Conservation (phyloP, 1,140 invertebrate species). For the Macrostomum lignano region DNA sequence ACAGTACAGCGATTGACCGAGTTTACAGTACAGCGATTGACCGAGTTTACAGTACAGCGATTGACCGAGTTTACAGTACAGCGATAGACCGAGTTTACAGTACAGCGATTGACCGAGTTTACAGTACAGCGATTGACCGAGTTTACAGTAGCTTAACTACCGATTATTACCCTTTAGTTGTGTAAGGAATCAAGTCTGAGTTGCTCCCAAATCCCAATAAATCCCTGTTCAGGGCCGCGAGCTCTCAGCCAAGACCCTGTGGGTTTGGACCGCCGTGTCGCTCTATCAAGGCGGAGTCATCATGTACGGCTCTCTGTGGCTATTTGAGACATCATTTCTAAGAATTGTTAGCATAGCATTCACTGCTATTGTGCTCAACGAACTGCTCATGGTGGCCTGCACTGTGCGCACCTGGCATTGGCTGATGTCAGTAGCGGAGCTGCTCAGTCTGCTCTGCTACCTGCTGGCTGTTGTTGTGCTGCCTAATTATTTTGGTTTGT, state of each 20-base stretch:
- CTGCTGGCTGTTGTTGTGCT: slow-evolving; percentile 54
- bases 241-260: slow-evolving; percentile 73
- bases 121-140: too few species aligned
- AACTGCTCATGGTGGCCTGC: slow-evolving; percentile 89
- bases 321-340: slow-evolving; percentile 88
- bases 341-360: slow-evolving; percentile 97
- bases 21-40: too few species aligned
- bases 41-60: too few species aligned
- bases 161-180: too few species aligned
- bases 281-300: slow-evolving; percentile 98
- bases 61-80: too few species aligned
- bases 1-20: too few species aligned
- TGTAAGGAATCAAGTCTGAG: too few species aligned
- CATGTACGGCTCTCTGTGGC: slow-evolving; percentile 83
- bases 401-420: slow-evolving; percentile 47
- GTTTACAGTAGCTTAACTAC: too few species aligned
- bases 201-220: too few species aligned
- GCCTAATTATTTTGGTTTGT: slow-evolving; percentile 63
- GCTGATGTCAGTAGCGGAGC: slow-evolving; percentile 75
- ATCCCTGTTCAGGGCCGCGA: too few species aligned
- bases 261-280: slow-evolving; percentile 88
- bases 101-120: too few species aligned
- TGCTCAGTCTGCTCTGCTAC: slow-evolving; percentile 58
- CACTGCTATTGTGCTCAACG: slow-evolving; percentile 77
- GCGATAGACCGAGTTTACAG: too few species aligned